Conservation (phyloP, 2,888 invertebrate genomes). For the Maniola hyperantus region DNA sequence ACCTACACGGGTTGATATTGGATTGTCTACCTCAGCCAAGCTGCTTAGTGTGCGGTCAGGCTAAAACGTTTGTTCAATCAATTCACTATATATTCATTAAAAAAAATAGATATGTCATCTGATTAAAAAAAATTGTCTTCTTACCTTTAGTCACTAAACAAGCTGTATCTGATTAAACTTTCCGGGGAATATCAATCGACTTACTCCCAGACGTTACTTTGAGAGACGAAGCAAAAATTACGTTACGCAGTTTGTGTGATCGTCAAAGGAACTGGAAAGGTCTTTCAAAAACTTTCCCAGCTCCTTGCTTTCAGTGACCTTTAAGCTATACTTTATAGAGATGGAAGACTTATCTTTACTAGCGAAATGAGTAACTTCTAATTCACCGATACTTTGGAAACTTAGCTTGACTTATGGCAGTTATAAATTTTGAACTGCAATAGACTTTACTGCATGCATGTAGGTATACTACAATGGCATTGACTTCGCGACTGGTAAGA, state of each 20-base stretch:
- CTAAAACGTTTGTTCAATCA: no score
- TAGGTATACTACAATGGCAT: background rate
- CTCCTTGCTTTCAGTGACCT: conserved; percentile 5
- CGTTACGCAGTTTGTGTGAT: conserved; percentile 29
- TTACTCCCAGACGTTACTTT: background rate
- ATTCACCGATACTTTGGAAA: conserved; percentile 8
- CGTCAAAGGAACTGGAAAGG: conserved; percentile 32
- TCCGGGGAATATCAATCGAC: conserved; percentile 27
- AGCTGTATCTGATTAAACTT: conserved; percentile 31
- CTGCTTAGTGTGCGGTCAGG: no score
- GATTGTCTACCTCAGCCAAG: no score
- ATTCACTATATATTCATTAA: no score
- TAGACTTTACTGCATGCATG: background rate
- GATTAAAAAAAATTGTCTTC: conserved; percentile 12
- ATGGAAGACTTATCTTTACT: conserved; percentile 2
- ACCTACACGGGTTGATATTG: no score
- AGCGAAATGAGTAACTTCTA: conserved; percentile 10
- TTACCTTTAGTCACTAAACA: conserved; percentile 18
- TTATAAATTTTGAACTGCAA: conserved; percentile 12
- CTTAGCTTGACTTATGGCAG: conserved; percentile 7
- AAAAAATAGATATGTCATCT: background rate
- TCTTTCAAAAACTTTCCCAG: conserved; percentile 19
- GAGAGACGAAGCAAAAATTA: conserved; percentile 32
- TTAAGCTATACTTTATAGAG: background rate
- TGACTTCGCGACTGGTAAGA: conserved; percentile 8